Evolutionary conservation across 2,113 vertebrate genomes (phyloP).

Genomic region (Camelus dromedarius): DNA sequence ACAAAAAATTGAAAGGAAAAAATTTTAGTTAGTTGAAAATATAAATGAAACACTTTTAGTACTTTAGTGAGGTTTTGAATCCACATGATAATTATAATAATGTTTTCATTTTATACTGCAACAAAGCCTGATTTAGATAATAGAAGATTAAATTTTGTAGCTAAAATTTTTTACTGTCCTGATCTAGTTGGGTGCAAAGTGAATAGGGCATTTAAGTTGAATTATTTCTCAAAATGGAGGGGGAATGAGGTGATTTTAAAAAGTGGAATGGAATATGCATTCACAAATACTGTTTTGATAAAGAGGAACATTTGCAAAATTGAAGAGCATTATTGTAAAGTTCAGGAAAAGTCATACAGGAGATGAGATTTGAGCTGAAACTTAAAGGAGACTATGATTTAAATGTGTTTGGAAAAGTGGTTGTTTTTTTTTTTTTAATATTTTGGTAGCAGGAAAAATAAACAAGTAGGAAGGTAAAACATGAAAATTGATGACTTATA

Average conservation of each 20-base stretch:
- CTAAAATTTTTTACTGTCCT: background rate
- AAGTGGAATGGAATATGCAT: background rate
- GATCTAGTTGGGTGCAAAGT: background rate
- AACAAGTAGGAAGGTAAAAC: background rate
- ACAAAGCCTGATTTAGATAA: background rate
- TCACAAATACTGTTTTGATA: background rate
- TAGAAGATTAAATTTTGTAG: background rate
- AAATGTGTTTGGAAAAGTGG: background rate
- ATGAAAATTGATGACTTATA: background rate
- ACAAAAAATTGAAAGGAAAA: background rate
- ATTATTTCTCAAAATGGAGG: background rate
- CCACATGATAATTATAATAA: background rate
- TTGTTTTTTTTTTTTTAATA: background rate
- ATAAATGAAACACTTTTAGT: background rate
- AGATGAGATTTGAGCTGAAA: background rate
- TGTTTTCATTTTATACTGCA: background rate
- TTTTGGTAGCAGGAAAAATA: background rate
- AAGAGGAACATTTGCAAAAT: background rate
- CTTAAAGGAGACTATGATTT: background rate
- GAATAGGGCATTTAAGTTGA: background rate
- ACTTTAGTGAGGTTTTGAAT: background rate
- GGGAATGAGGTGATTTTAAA: background rate
- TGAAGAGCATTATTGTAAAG: background rate
- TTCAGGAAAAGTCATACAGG: background rate
- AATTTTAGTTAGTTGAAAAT: background rate